Conservation (phyloP, 2,113 vertebrate genomes). For the Speoplatyrhinus poulsoni region DNA sequence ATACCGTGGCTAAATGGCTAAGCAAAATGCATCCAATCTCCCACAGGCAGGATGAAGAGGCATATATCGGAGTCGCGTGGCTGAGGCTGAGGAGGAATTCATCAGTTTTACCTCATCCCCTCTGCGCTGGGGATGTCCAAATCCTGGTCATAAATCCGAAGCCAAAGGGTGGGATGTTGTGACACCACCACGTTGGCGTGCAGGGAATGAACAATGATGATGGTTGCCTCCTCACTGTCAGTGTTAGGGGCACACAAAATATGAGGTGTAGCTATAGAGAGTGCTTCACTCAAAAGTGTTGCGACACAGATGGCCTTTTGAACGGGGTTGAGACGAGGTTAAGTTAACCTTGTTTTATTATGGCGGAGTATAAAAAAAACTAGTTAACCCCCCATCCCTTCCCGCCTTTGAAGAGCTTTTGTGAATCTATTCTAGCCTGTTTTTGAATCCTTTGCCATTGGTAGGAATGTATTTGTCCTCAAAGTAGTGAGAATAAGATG, state of each 20-base stretch:
- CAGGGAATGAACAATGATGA: slow-evolving; percentile 33
- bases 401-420: slow-evolving; percentile 1
- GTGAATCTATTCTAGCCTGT: slow-evolving; percentile 4
- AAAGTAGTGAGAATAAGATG: too few species aligned
- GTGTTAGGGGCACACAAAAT: slow-evolving; percentile 31
- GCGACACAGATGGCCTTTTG: slow-evolving; percentile 16
- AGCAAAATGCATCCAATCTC: slow-evolving; percentile 13
- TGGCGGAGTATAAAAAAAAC: background rate
- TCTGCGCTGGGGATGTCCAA: slow-evolving; percentile 39
- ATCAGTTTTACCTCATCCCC: slow-evolving; percentile 46
- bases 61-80: slow-evolving; percentile 32
- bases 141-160: slow-evolving; percentile 52
- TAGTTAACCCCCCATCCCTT: too few species aligned
- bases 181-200: slow-evolving; percentile 24
- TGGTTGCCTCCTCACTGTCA: slow-evolving; percentile 27
- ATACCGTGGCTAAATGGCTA: slow-evolving; percentile 25
- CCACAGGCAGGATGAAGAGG: slow-evolving; percentile 38
- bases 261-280: slow-evolving; percentile 21
- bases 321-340: slow-evolving; percentile 1
- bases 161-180: slow-evolving; percentile 43
- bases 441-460: background rate
- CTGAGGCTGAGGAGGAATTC: slow-evolving; percentile 51
- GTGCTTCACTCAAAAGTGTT: slow-evolving; percentile 36
- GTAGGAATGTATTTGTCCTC: too few species aligned
- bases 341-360: background rate